Evolutionary conservation across 2,797 vertebrate genomes (phyloP), one percentile per base, ranked within the genome.

Genomic region (Prunella strophiata): DNA sequence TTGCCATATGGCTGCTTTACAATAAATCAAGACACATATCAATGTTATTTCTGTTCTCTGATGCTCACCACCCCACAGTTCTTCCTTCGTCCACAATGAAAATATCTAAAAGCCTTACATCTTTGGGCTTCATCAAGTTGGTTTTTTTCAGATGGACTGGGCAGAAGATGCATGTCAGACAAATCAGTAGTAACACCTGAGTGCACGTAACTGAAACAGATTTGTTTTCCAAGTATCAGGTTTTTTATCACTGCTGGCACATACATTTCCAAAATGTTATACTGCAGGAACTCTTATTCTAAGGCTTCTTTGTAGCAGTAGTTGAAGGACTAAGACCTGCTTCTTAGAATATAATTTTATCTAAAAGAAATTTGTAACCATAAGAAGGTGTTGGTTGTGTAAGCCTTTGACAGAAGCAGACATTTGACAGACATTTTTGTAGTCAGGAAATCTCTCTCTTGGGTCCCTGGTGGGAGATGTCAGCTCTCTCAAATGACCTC

Each of bases 161-260:
- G 58, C 61, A 88, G 85, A 89, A 88, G 50, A 85, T 36, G 48
- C 19, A 50, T 23, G 40, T 88, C 93, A 93, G 92, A 79, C n/a
- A 95, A 92, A 85, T 88, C 66, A 81, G 65, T 82, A 91, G 32
- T 61, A 75, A 93, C 9, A 9, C 61, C 63, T 92, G 62, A 85
- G 40, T 80, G 70, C 54, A 94, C 43, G 10, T 50, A 81, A 38
- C 75, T 61, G 62, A 80, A 92, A 85, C 62, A 87, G 70, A 89
- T 91, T 74, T 88, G 65, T 62, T 97, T 93, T 88, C 42, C 18
- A 59, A 91, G 50, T 65, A 79, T 63, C 62, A 62, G 57, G 32
- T 17, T 1, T 76, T 93, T 91, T 50, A 57, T 88, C 43, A 25
- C 43, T 82, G 11, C 76, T 47, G 36, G 48, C n/a, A 59, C 34